Evolutionary conservation across 2,797 vertebrate species (phyloP), one percentile per base, ranked within the genome.

Genomic region (Hoplostethus atlanticus): DNA sequence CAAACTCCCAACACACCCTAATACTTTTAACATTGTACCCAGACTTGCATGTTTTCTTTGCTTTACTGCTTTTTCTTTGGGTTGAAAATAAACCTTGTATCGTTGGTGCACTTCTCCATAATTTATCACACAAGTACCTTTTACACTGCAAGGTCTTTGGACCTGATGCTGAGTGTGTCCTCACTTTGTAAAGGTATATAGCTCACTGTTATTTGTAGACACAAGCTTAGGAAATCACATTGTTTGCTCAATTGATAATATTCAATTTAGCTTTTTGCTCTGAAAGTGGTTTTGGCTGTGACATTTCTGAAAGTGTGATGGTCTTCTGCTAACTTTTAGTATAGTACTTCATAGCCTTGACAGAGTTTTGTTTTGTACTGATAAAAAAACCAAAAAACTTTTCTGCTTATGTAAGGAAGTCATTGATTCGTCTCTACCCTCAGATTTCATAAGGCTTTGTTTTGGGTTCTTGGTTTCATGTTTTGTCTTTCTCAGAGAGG

Each of bases 51-150:
- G 52, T 85, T 88, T 81, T 69, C 63, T 83, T 72, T 79, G 36
- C 76, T 71, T 72, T 74, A 31, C 53, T 76, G 75, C 58, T 69
- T n/a, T 17, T 66, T 61, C 74, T 68, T 68, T 40, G 52, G 68
- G 61, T 72, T 72, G 53, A 85, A 83, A 84, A 79, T 69, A 75
- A 86, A 69, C 55, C 73, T 46, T 44, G 57, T 71, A 50, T 63
- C 11, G 47, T 65, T 76, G 67, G 76, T 4, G 53, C 68, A 78
- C 80, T 68, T 70, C 55, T 91, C 71, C 77, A 90, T 91, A 73
- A 91, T 93, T 91, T 84, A 87, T 89, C 65, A 60, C 64, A 79
- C 76, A 83, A 68, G 68, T 80, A 79, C 71, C 67, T 89, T 79
- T 87, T 51, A 67, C 61, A 40, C 61, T 25, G 48, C 9, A 48